Evolutionary conservation across 2,888 invertebrate genomes (phyloP).

Genomic region (Slavum lentiscoides): DNA sequence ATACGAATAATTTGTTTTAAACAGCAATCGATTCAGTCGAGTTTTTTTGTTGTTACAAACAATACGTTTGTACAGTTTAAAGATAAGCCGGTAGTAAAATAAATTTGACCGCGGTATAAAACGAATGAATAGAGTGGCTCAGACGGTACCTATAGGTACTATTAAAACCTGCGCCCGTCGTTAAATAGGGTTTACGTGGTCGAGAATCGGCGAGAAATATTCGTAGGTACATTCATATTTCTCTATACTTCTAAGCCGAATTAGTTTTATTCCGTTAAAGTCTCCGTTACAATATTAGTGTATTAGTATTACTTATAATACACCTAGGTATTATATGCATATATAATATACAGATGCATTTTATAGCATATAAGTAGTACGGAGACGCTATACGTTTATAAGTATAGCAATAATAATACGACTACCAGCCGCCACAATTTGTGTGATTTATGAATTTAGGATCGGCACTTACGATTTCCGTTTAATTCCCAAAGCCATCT

Average conservation of each 20-base stretch:
- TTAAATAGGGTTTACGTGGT: neutral
- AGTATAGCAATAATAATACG: neutral
- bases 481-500: neutral
- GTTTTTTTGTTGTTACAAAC: neutral
- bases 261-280: slow-evolving; percentile 11
- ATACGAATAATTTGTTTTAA: neutral
- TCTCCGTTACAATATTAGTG: no score
- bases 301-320: neutral
- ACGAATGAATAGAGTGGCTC: neutral
- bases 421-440: neutral
- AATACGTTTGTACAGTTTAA: neutral
- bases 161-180: no score
- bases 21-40: neutral
- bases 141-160: no score
- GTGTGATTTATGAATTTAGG: neutral
- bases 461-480: slow-evolving; percentile 3
- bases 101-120: slow-evolving; percentile 11
- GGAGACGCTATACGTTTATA: no score
- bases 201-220: slow-evolving; percentile 20
- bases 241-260: neutral
- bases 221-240: neutral
- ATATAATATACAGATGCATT: neutral
- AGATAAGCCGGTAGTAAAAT: neutral
- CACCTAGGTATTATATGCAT: no score
- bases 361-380: no score